Evolutionary conservation across 2,113 vertebrate species (phyloP).

Genomic region (Blennius ocellaris): DNA sequence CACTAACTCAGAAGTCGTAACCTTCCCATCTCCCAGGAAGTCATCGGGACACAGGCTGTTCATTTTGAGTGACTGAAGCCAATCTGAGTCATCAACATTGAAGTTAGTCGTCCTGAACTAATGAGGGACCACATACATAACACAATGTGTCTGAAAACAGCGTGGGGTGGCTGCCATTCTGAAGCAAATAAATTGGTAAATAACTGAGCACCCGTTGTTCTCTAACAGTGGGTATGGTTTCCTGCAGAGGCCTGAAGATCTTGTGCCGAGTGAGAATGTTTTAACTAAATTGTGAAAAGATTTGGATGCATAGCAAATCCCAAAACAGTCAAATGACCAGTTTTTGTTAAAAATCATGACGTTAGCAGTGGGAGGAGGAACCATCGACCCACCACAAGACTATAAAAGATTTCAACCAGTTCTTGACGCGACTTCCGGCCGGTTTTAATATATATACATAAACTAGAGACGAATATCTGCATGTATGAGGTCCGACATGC

Average conservation of each 20-base stretch:
- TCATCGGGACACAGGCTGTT: accelerated
- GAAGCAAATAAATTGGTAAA: constrained; percentile 28
- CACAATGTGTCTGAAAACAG: constrained; percentile 17
- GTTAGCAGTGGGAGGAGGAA: not conserved
- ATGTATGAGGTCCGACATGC: constrained; percentile 75
- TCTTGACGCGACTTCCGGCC: not conserved
- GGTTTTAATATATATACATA: constrained; percentile 71
- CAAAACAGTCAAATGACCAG: constrained; percentile 30
- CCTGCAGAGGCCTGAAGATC: constrained; percentile 40
- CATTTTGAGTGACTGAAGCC: constrained; percentile 2
- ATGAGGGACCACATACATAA: not conserved
- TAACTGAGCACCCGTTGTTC: constrained; percentile 3
- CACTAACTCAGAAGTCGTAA: too few relatives aligned
- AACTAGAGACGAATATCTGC: constrained; percentile 62
- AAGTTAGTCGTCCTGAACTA: constrained; percentile 1
- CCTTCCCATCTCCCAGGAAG: too few relatives aligned
- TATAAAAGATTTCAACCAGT: constrained; percentile 29
- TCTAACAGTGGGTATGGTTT: constrained; percentile 26
- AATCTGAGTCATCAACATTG: not conserved
- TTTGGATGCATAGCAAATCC: constrained; percentile 45
- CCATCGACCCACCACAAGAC: constrained; percentile 37
- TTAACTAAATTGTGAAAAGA: constrained; percentile 36
- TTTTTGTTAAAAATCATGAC: constrained; percentile 39
- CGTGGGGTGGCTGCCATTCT: constrained; percentile 28
- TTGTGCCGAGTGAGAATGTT: constrained; percentile 42